These are phyloP conservation scores for Caranx melampygus DNA, from an alignment of 2,113 vertebrate species.

Conservation along the genomic window DNA sequence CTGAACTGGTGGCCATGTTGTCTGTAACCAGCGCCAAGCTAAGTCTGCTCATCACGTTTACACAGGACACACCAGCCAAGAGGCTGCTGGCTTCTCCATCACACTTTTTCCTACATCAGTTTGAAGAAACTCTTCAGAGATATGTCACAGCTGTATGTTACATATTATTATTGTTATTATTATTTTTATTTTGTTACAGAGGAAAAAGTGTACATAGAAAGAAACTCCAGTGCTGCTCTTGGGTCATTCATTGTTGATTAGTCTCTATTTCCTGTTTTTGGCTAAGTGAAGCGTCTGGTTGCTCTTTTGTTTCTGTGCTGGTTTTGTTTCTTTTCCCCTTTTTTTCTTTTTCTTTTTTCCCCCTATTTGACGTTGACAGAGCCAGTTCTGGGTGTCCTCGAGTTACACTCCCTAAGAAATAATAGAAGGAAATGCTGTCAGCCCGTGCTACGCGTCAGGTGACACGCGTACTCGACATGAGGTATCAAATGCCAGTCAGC, in stretches of 20 bases:
- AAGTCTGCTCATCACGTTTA: slow-evolving; percentile 73
- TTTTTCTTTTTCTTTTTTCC: not conserved
- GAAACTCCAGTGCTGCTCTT: slow-evolving; percentile 64
- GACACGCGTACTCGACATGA: slow-evolving; percentile 18
- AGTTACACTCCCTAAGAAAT: not conserved
- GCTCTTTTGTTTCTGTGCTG: slow-evolving; percentile 48
- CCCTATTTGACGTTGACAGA: slow-evolving; percentile 13
- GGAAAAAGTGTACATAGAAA: slow-evolving; percentile 67
- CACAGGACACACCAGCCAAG: slow-evolving; percentile 61
- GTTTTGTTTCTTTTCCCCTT: not conserved
- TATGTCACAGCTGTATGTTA: slow-evolving; percentile 54
- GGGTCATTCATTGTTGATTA: slow-evolving; percentile 42
- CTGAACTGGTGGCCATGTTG: slow-evolving; percentile 54
- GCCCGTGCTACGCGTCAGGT: not conserved
- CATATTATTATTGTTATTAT: slow-evolving; percentile 60
- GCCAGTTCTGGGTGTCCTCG: not conserved
- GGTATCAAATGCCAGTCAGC: slow-evolving; percentile 46
- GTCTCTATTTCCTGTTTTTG: slow-evolving; percentile 47
- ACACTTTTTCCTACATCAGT: slow-evolving; percentile 45
- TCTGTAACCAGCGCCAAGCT: slow-evolving; percentile 63
- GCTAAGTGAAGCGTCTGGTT: slow-evolving; percentile 58
- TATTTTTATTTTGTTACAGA: slow-evolving; percentile 54
- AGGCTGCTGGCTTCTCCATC: slow-evolving; percentile 71
- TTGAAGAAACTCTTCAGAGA: slow-evolving; percentile 64
- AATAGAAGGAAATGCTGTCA: slow-evolving; percentile 34